A percentile compares a stretch with the other conserved stretches of the same genome.
phyloP scores from a whole-genome alignment of 2,113 vertebrate genomes.

The Alligator sinensis region DNA sequence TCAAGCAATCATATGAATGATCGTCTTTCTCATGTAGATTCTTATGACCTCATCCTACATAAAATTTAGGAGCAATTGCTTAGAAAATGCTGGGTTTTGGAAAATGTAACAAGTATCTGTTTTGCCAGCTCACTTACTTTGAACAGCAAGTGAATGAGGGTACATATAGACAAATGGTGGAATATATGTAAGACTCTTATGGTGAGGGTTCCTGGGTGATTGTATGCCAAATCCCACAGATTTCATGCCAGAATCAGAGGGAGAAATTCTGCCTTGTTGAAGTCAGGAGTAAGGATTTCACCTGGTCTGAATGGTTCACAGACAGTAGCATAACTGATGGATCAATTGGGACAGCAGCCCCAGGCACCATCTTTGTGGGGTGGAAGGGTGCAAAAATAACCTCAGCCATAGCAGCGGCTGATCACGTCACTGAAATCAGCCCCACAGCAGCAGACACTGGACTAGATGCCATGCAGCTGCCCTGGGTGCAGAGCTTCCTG shows the following conservation, averaged over 20 bases:
- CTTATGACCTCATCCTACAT: background rate
- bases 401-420: no score
- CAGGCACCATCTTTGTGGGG: no score
- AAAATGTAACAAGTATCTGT: background rate
- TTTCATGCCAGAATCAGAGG: background rate
- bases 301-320: no score
- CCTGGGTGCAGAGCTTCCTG: background rate
- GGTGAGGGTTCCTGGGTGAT: background rate
- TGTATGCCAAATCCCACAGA: no score
- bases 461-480: no score
- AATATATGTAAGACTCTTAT: background rate
- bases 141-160: background rate
- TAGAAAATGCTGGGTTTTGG: background rate
- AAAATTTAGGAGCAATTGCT: background rate
- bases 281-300: background rate
- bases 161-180: background rate
- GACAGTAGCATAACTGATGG: no score
- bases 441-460: no score
- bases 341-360: no score
- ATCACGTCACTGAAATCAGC: no score
- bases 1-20: background rate
- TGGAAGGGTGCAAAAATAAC: no score
- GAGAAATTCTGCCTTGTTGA: background rate
- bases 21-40: background rate
- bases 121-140: background rate